These are phyloP conservation scores for Drosophila mimetica DNA, from an alignment of 2,888 invertebrate species.

Conservation along the genomic window DNA sequence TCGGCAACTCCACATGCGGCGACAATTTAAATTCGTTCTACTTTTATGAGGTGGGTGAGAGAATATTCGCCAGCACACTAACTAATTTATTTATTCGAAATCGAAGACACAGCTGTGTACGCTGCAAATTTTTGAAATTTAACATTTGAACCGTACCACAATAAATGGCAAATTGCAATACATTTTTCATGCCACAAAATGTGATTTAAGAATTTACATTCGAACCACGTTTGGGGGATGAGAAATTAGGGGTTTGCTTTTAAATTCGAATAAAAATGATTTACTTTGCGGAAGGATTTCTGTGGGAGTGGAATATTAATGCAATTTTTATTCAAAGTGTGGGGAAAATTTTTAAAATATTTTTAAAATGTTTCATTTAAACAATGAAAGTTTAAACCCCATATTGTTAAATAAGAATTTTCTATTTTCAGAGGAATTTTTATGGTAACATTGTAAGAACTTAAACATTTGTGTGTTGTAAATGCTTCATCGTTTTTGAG, in stretches of 20 bases:
- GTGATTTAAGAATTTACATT: slow-evolving; percentile 58
- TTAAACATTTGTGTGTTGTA: neutral
- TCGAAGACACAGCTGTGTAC: slow-evolving; percentile 13
- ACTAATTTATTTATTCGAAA: slow-evolving; percentile 61
- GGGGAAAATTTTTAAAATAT: neutral
- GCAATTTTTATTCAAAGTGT: neutral
- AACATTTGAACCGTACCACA: slow-evolving; percentile 32
- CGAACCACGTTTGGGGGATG: neutral
- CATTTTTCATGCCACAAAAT: neutral
- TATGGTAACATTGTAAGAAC: too few species aligned
- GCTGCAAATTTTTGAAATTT: slow-evolving; percentile 16
- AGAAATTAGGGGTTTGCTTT: neutral
- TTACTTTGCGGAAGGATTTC: neutral
- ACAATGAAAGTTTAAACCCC: too few species aligned
- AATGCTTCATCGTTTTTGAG: neutral
- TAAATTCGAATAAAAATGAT: slow-evolving; percentile 2
- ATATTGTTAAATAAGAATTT: too few species aligned
- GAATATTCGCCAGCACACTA: neutral
- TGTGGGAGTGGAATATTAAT: neutral
- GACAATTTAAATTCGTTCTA: slow-evolving; percentile 83
- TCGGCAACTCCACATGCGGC: slow-evolving; percentile 49
- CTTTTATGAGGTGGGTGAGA: slow-evolving; percentile 82
- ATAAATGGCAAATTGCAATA: neutral
- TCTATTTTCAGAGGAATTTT: too few species aligned
- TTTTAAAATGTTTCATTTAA: too few species aligned